Conservation (phyloP, 2,888 invertebrate species). For the Portevinia maculata region DNA sequence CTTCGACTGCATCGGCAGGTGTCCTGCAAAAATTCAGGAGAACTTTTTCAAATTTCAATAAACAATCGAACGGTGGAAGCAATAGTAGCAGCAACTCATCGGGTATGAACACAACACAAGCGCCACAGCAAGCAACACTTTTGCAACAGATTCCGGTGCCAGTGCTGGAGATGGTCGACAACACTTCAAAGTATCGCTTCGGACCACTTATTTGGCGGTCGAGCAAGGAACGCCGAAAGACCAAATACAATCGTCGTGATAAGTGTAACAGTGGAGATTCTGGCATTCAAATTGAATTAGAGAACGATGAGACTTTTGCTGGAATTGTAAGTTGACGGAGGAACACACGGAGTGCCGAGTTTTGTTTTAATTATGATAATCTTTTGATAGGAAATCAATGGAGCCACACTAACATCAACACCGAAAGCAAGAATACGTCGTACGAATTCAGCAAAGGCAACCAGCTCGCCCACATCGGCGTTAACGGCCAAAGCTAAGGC, state of each 20-base stretch:
- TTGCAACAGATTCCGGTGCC: slow-evolving; percentile 72
- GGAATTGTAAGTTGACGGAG: slow-evolving; percentile 54
- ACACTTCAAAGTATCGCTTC: slow-evolving; percentile 84
- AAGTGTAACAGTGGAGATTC: slow-evolving; percentile 90
- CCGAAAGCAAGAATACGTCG: slow-evolving; percentile 79
- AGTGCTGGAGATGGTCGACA: slow-evolving; percentile 66
- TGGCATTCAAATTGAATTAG: slow-evolving; percentile 87
- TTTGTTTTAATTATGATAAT: slow-evolving; percentile 15
- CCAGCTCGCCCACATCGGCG: slow-evolving; percentile 68
- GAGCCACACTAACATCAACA: slow-evolving; percentile 75
- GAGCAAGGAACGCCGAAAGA: slow-evolving; percentile 88
- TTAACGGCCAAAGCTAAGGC: slow-evolving; percentile 77
- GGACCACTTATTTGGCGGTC: slow-evolving; percentile 89
- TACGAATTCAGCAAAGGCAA: slow-evolving; percentile 81
- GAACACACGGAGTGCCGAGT: slow-evolving; percentile 9
- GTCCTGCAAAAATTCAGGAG: slow-evolving; percentile 89
- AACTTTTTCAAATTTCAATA: slow-evolving; percentile 85
- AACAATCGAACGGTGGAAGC: slow-evolving; percentile 74
- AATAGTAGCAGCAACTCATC: slow-evolving; percentile 58
- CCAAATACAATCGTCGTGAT: slow-evolving; percentile 87
- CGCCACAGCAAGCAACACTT: slow-evolving; percentile 44
- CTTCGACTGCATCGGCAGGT: slow-evolving; percentile 83
- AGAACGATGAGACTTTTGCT: slow-evolving; percentile 82
- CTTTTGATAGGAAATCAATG: slow-evolving; percentile 63
- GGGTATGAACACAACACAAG: slow-evolving; percentile 42